A percentile compares a stretch with the other conserved stretches of the same genome.
Evolutionary conservation across 1,140 invertebrate genomes (phyloP).

Genomic region (Schmidtea mediterranea): DNA sequence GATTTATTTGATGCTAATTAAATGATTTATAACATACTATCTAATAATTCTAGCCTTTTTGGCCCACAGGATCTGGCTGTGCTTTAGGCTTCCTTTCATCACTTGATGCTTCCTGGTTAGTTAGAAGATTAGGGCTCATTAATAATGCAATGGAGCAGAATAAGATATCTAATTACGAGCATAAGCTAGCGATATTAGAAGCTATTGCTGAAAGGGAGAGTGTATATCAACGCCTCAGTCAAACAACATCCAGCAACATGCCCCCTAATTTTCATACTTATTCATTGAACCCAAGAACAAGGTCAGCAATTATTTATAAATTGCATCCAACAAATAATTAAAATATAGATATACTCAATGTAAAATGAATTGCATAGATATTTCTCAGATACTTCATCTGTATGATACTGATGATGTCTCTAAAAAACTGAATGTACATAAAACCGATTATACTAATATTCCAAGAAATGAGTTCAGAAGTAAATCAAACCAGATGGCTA

Average conservation of each 20-base stretch:
- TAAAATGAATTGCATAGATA: too few relatives aligned
- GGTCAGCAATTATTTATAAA: too few relatives aligned
- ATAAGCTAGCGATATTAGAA: slow-evolving; percentile 36
- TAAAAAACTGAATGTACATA: too few relatives aligned
- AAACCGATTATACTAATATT: too few relatives aligned
- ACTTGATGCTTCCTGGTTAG: slow-evolving; percentile 79
- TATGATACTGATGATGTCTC: neutral
- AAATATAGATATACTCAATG: neutral
- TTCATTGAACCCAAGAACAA: slow-evolving; percentile 57
- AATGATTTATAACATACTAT: too few relatives aligned
- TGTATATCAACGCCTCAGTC: slow-evolving; percentile 58
- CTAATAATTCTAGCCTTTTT: slow-evolving; percentile 59
- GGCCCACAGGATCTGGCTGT: slow-evolving; percentile 89
- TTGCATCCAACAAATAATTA: too few relatives aligned
- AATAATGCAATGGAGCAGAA: neutral
- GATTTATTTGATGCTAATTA: slow-evolving; percentile 6
- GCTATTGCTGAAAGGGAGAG: slow-evolving; percentile 75
- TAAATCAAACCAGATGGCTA: too few relatives aligned
- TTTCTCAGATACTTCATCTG: neutral
- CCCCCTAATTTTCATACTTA: slow-evolving; percentile 59
- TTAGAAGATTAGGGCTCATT: slow-evolving; percentile 42
- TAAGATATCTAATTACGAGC: neutral
- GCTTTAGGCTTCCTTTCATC: slow-evolving; percentile 79
- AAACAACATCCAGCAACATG: slow-evolving; percentile 82
- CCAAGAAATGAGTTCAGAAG: too few relatives aligned